These are phyloP conservation scores for Rhinoptilus africanus DNA, from an alignment of 2,113 vertebrate genomes.

Conservation along the genomic window DNA sequence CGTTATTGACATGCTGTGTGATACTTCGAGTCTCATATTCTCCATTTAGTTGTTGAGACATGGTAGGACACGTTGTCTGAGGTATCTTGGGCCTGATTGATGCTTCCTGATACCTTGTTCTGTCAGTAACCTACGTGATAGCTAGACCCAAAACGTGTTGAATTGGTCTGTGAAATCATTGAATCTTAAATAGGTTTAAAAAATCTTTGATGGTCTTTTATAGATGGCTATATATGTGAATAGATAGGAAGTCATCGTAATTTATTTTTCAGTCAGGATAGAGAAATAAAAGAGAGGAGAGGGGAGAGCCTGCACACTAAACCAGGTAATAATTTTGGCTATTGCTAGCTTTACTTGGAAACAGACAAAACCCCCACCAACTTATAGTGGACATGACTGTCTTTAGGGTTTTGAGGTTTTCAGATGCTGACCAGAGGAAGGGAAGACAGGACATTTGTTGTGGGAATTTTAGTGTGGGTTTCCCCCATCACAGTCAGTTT, in stretches of 20 bases:
- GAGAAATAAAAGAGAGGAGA: neutral
- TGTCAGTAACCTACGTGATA: neutral
- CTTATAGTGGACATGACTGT: neutral
- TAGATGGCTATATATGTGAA: neutral
- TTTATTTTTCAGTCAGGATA: neutral
- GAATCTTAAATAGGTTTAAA: neutral
- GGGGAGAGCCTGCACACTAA: neutral
- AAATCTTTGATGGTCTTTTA: neutral
- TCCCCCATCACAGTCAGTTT: neutral
- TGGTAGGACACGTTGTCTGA: neutral
- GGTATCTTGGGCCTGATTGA: neutral
- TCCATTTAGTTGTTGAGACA: neutral
- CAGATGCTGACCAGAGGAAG: neutral
- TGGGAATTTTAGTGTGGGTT: neutral
- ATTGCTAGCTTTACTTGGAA: neutral
- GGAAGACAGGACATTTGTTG: neutral
- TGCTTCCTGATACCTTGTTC: neutral
- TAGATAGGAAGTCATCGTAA: neutral
- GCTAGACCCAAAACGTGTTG: neutral
- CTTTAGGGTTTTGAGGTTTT: neutral
- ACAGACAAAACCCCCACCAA: too few relatives aligned
- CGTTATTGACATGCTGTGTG: neutral
- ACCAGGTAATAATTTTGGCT: neutral
- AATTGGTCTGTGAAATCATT: neutral
- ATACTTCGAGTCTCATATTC: neutral